Percentiles rank a stretch among this genome's conserved stretches.
Evolutionary conservation across 2,797 vertebrate species (phyloP).

Genomic region (Premnoplex brunnescens): DNA sequence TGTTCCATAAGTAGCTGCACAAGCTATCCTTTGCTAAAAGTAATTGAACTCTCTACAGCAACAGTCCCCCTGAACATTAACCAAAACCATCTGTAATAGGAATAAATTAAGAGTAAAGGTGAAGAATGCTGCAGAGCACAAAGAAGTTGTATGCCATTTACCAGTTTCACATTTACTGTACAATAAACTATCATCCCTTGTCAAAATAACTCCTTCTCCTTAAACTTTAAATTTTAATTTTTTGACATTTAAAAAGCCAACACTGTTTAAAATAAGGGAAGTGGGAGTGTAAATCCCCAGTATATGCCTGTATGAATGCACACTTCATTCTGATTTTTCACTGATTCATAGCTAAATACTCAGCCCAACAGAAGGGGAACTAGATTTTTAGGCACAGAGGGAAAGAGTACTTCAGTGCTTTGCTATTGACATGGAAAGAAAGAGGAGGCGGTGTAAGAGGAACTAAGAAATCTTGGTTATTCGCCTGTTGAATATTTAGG

Average conservation of each 20-base stretch:
- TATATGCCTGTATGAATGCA: slow-evolving; percentile 23
- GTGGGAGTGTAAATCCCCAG: slow-evolving; percentile 58
- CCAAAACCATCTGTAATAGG: not conserved
- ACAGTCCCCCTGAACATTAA: not conserved
- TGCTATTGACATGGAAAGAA: slow-evolving; percentile 33
- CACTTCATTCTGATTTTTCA: slow-evolving; percentile 65
- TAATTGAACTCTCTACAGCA: not conserved
- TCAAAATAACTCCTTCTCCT: slow-evolving; percentile 32
- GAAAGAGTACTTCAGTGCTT: slow-evolving; percentile 16
- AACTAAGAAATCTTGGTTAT: slow-evolving; percentile 40
- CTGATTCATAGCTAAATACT: slow-evolving; percentile 55
- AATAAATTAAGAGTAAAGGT: slow-evolving; percentile 9
- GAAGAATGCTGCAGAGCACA: not conserved
- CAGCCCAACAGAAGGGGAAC: slow-evolving; percentile 40
- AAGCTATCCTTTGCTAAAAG: not conserved
- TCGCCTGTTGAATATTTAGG: slow-evolving; percentile 44
- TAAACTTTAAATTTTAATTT: not conserved
- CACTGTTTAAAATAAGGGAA: slow-evolving; percentile 52
- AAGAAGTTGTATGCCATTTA: not conserved
- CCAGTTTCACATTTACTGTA: not conserved
- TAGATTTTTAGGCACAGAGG: slow-evolving; percentile 23
- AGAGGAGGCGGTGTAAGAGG: slow-evolving; percentile 22
- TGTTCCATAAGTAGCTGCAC: not conserved
- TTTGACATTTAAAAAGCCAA: slow-evolving; percentile 55
- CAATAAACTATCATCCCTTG: slow-evolving; percentile 1